phyloP scores from a whole-genome alignment of 1,140 invertebrate species.

The Pollicipes pollicipes region DNA sequence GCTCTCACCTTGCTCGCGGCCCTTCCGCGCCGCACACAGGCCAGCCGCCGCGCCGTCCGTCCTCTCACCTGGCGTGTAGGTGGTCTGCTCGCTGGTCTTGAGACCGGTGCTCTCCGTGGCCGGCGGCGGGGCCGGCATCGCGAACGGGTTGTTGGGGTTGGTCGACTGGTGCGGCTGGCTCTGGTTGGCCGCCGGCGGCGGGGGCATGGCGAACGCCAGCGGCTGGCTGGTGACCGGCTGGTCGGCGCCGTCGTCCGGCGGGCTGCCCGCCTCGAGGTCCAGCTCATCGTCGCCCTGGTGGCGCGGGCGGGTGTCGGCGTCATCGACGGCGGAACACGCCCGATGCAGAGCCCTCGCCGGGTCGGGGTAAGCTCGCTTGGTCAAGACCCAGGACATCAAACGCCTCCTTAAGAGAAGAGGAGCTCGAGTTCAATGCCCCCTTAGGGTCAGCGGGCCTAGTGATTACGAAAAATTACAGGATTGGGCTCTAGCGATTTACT shows the following conservation, averaged over 20 bases:
- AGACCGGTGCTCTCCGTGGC: slow-evolving; percentile 30
- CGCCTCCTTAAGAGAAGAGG: too few relatives aligned
- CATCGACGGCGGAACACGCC: slow-evolving; percentile 15
- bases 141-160: slow-evolving; percentile 19
- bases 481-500: too few relatives aligned
- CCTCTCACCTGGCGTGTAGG: slow-evolving; percentile 24
- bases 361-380: slow-evolving; percentile 10
- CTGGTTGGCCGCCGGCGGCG: slow-evolving; percentile 24
- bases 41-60: too few relatives aligned
- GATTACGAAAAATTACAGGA: background rate
- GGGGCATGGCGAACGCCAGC: slow-evolving; percentile 24
- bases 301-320: too few relatives aligned
- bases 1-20: too few relatives aligned
- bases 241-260: background rate
- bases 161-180: slow-evolving; percentile 19
- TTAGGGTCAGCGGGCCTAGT: background rate
- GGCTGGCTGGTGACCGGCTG: slow-evolving; percentile 6
- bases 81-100: slow-evolving; percentile 23
- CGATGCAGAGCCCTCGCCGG: slow-evolving; percentile 7
- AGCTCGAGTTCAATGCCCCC: too few relatives aligned
- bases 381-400: slow-evolving; percentile 6
- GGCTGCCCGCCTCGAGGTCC: slow-evolving; percentile 24
- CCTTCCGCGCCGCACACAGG: too few relatives aligned
- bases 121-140: slow-evolving; percentile 26
- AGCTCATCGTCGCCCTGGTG: slow-evolving; percentile 29